These are phyloP conservation scores for Bugula neritina DNA, from an alignment of 2,888 invertebrate species.

Conservation along the genomic window DNA sequence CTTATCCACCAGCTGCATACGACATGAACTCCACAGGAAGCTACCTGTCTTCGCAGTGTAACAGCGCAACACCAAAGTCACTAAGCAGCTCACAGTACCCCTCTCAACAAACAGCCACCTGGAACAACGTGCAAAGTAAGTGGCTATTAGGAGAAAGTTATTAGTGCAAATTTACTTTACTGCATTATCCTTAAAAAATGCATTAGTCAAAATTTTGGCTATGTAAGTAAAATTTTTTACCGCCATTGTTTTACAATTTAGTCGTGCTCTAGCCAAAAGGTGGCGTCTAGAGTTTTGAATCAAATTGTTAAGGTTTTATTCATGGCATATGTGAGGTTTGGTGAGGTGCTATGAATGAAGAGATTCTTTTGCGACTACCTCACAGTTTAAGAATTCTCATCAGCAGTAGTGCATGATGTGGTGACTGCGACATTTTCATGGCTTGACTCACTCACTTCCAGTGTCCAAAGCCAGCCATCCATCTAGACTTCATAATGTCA, in stretches of 20 bases:
- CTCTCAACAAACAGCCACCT: conserved; percentile 22
- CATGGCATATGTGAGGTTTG: too few relatives aligned
- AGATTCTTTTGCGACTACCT: background rate
- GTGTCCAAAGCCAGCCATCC: too few relatives aligned
- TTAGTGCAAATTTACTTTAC: too few relatives aligned
- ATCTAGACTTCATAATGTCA: too few relatives aligned
- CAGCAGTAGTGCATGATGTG: background rate
- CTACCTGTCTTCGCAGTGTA: conserved; percentile 11
- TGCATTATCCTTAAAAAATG: too few relatives aligned
- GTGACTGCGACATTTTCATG: background rate
- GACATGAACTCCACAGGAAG: conserved; percentile 2
- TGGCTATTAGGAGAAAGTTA: too few relatives aligned
- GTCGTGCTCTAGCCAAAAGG: too few relatives aligned
- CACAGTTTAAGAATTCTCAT: background rate
- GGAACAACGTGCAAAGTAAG: conserved; percentile 22
- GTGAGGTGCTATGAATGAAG: background rate
- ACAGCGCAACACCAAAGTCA: background rate
- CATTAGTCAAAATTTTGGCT: too few relatives aligned
- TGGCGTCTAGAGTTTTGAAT: too few relatives aligned
- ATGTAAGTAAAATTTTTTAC: too few relatives aligned
- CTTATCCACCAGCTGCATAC: conserved; percentile 10
- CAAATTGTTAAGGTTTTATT: too few relatives aligned
- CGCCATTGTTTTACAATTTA: too few relatives aligned
- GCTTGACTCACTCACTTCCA: background rate
- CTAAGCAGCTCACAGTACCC: background rate